Conservation (phyloP, 2,888 invertebrate genomes). For the Aphidius colemani region DNA sequence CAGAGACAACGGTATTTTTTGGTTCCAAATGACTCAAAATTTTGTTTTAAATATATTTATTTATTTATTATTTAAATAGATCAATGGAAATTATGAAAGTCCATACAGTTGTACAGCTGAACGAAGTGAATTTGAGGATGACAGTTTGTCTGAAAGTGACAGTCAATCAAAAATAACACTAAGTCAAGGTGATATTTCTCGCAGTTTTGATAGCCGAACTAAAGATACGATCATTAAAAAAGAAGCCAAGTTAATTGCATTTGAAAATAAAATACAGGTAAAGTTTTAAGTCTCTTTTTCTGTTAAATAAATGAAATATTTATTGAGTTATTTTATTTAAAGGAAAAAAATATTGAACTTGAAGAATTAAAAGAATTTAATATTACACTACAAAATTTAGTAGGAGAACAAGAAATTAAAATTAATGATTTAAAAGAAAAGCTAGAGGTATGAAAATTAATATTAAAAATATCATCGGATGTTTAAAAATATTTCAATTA, state of each 20-base stretch:
- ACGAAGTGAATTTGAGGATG: neutral
- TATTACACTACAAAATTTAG: conserved; percentile 35
- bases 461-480: no score
- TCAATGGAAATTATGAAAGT: conserved; percentile 8
- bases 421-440: conserved; percentile 35
- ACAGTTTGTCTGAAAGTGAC: conserved; percentile 7
- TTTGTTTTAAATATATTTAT: no score
- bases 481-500: no score
- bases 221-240: conserved; percentile 43
- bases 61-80: neutral
- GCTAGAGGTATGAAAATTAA: conserved; percentile 27
- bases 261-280: conserved; percentile 41
- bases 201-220: conserved; percentile 27
- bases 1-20: neutral
- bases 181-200: conserved; percentile 18
- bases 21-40: no score
- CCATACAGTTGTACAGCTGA: neutral
- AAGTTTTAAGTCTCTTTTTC: no score
- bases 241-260: conserved; percentile 49
- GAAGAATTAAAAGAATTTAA: conserved; percentile 42
- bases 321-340: conserved; percentile 6
- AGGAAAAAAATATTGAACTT: conserved; percentile 47
- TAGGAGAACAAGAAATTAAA: conserved; percentile 37
- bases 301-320: neutral
- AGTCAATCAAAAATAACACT: neutral